A percentile compares a stretch with the other conserved stretches of the same genome.
Conservation (phyloP, 1,140 invertebrate genomes). For the Heliconius nattereri region DNA sequence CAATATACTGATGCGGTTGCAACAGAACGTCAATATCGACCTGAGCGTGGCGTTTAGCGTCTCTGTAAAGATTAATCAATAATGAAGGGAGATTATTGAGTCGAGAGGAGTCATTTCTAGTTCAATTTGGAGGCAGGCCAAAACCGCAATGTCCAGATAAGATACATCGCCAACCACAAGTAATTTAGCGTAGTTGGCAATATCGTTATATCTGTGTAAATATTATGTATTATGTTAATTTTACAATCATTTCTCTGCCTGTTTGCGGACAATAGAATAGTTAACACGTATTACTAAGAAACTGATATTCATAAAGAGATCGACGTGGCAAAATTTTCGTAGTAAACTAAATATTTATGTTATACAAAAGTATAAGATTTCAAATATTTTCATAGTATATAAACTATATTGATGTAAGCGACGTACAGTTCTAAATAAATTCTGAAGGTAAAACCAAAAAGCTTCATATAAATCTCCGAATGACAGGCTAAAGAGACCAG, state of each 20-base stretch:
- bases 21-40: constrained; percentile 21
- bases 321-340: too few relatives aligned
- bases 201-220: constrained; percentile 22
- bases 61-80: constrained; percentile 38
- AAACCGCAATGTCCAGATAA: constrained; percentile 35
- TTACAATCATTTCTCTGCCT: background rate
- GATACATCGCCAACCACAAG: constrained; percentile 35
- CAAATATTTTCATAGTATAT: too few relatives aligned
- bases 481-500: background rate
- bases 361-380: too few relatives aligned
- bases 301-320: too few relatives aligned
- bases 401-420: too few relatives aligned
- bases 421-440: too few relatives aligned
- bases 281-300: too few relatives aligned
- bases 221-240: constrained; percentile 15
- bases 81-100: constrained; percentile 37
- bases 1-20: background rate
- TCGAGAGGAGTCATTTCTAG: constrained; percentile 37
- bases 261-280: too few relatives aligned
- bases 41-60: constrained; percentile 27
- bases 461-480: background rate
- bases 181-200: constrained; percentile 30
- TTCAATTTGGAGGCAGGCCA: constrained; percentile 40
- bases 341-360: too few relatives aligned
- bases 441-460: too few relatives aligned